Conservation (phyloP, 2,113 vertebrate genomes). For the Micronycteris hirsuta region DNA sequence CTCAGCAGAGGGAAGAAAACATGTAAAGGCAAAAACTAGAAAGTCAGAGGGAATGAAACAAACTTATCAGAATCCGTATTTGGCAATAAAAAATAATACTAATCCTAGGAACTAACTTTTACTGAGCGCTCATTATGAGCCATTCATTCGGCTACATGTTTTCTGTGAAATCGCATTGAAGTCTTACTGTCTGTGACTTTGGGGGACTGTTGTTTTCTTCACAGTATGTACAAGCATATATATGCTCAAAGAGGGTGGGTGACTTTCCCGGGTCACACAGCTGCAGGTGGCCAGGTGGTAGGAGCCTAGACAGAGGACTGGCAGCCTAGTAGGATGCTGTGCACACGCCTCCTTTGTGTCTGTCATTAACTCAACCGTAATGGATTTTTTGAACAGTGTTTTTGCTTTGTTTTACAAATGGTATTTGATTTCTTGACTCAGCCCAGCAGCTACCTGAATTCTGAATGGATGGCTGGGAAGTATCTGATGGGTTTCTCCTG, state of each 20-base stretch:
- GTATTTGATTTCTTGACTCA: constrained; percentile 53
- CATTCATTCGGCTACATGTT: not conserved
- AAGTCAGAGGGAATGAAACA: not conserved
- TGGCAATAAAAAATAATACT: not conserved
- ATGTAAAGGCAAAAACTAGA: not conserved
- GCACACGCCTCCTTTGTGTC: not conserved
- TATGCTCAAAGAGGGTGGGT: not conserved
- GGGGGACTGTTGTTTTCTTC: not conserved
- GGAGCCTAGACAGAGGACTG: not conserved
- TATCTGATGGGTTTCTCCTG: constrained; percentile 58
- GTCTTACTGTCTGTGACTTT: not conserved
- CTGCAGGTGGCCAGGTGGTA: not conserved
- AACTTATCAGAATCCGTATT: not conserved
- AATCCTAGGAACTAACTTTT: not conserved
- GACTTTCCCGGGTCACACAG: not conserved
- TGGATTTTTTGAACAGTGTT: not conserved
- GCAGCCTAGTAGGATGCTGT: not conserved
- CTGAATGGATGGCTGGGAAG: constrained; percentile 11
- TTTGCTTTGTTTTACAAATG: constrained; percentile 28
- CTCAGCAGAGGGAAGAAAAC: not conserved
- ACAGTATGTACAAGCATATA: no score
- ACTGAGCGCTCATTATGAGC: not conserved
- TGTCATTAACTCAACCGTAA: not conserved
- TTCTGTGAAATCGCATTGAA: not conserved
- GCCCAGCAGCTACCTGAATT: constrained; percentile 3